Evolutionary conservation across 1,140 invertebrate genomes (phyloP).

Genomic region (Drosophila malerkotliana): DNA sequence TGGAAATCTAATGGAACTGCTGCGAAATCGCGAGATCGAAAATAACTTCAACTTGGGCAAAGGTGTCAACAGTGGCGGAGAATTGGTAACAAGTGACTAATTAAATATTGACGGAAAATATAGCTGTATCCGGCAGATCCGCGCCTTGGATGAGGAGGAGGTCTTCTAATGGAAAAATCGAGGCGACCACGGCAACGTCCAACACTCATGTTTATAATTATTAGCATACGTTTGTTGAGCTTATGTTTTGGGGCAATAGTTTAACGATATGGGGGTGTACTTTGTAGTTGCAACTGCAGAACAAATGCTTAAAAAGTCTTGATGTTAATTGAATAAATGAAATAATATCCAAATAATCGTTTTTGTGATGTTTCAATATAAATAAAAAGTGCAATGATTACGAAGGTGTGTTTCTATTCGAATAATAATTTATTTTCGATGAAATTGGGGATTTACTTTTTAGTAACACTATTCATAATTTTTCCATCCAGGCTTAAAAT

Average conservation of each 20-base stretch:
- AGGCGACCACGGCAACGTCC: conserved; percentile 33
- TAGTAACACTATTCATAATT: too few species aligned
- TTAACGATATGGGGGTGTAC: conserved; percentile 38
- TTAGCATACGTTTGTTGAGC: conserved; percentile 33
- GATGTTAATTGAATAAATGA: conserved; percentile 51
- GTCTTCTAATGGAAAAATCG: conserved; percentile 31
- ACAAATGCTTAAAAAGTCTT: conserved; percentile 32
- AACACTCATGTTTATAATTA: conserved; percentile 35
- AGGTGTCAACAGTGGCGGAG: conserved; percentile 39
- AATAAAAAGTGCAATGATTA: conserved; percentile 30
- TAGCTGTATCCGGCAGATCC: conserved; percentile 38
- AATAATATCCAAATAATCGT: conserved; percentile 15
- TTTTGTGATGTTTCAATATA: background rate
- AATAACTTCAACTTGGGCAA: conserved; percentile 36
- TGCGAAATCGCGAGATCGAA: conserved; percentile 56
- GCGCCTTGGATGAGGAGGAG: conserved; percentile 52
- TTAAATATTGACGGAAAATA: background rate
- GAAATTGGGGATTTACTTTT: background rate
- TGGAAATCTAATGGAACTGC: conserved; percentile 48
- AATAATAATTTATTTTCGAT: background rate
- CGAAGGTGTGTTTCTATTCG: background rate
- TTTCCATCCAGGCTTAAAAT: background rate
- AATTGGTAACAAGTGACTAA: conserved; percentile 47
- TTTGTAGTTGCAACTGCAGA: conserved; percentile 38
- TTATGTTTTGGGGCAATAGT: conserved; percentile 67